These are phyloP conservation scores for Aphelenchoides bicaudatus DNA, from an alignment of 2,888 invertebrate genomes.

Conservation along the genomic window DNA sequence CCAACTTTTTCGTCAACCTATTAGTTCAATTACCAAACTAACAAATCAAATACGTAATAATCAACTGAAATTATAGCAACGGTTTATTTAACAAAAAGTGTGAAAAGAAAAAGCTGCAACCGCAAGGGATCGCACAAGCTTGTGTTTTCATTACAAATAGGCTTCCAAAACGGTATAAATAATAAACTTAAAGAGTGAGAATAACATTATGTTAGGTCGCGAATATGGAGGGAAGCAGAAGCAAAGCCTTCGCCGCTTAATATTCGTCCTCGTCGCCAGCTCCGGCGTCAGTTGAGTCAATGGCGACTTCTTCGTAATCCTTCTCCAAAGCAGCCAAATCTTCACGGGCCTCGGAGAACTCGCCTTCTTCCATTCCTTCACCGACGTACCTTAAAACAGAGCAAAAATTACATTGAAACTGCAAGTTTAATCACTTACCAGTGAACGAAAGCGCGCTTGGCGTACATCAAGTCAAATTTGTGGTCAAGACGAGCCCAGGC, in stretches of 20 bases:
- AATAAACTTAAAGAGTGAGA: too few species aligned
- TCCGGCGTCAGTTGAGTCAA: slow-evolving; percentile 21
- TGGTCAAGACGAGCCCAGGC: slow-evolving; percentile 77
- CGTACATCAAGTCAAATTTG: slow-evolving; percentile 69
- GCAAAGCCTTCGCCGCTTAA: slow-evolving; percentile 8
- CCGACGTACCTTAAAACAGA: slow-evolving; percentile 25
- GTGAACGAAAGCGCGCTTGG: slow-evolving; percentile 81
- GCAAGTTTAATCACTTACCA: slow-evolving; percentile 68
- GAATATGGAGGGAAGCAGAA: not conserved
- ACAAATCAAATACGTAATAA: too few species aligned
- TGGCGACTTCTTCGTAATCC: slow-evolving; percentile 31
- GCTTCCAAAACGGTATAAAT: too few species aligned
- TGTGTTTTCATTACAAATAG: too few species aligned
- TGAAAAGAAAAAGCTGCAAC: too few species aligned
- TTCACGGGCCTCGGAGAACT: slow-evolving; percentile 41
- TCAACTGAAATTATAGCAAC: too few species aligned
- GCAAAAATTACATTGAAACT: slow-evolving; percentile 58
- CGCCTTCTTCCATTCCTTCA: slow-evolving; percentile 33
- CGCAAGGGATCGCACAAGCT: too few species aligned
- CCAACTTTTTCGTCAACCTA: too few species aligned
- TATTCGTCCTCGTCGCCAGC: slow-evolving; percentile 24
- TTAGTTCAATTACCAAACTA: too few species aligned
- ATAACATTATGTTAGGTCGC: too few species aligned
- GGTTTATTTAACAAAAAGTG: too few species aligned
- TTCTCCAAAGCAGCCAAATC: slow-evolving; percentile 32